A percentile compares a stretch with the other conserved stretches of the same genome.
Conservation (phyloP, 2,888 invertebrate species). For the Ptycholaimellus sp. region DNA sequence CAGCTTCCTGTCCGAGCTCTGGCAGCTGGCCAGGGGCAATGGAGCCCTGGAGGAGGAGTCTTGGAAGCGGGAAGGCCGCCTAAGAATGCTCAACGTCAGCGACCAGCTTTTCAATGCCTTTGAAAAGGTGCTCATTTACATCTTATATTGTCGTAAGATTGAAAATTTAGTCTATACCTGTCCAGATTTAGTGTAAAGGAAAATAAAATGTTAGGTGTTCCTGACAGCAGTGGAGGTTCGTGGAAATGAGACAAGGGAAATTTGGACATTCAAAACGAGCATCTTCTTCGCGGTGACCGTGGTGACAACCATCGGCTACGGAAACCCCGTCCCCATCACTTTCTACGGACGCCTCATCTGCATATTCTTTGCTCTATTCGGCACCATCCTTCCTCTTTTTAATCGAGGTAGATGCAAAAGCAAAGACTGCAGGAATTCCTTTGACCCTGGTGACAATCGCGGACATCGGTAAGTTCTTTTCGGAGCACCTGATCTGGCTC, state of each 20-base stretch:
- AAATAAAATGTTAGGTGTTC: no score
- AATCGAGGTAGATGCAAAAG: no score
- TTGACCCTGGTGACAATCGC: conserved; percentile 24
- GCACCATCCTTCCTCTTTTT: no score
- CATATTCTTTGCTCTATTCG: conserved; percentile 22
- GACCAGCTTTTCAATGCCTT: conserved; percentile 23
- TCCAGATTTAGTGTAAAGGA: no score
- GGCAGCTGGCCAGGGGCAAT: no score
- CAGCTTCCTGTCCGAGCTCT: no score
- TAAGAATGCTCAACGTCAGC: conserved; percentile 20
- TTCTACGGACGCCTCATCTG: conserved; percentile 19
- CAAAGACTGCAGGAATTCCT: no score
- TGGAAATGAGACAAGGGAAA: conserved; percentile 17
- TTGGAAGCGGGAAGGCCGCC: conserved; percentile 12
- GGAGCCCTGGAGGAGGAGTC: no score
- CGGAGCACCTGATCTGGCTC: conserved; percentile 22
- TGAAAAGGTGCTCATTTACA: conserved; percentile 22
- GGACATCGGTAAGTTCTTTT: conserved; percentile 24
- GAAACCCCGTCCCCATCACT: conserved; percentile 24
- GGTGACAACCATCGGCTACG: conserved; percentile 24
- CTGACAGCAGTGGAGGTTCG: neutral
- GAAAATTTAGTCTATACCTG: no score
- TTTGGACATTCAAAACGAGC: conserved; percentile 25
- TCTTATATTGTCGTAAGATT: no score
- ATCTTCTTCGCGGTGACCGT: conserved; percentile 26